Base-by-base conservation (phyloP, 1,140 invertebrate species). In the Nephotettix cincticeps region DNA sequence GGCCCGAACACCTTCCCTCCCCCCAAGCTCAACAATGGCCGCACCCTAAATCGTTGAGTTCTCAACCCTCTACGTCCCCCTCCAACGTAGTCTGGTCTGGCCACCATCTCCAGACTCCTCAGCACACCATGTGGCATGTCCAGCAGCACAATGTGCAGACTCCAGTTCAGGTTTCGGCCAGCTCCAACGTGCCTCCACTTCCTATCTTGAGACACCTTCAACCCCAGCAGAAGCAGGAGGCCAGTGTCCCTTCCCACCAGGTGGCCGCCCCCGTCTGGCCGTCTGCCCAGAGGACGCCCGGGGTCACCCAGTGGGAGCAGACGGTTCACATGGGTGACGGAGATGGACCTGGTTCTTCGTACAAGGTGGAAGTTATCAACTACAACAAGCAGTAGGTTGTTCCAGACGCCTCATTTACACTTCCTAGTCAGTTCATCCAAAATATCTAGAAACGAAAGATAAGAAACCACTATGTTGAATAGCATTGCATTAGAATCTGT, bases 291-390 rank as follows among this genome's bases (percentile, higher is more conserved):
- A 25, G 23, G 21, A 27, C 23, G 4, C 56, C 21, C 13, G 21
- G 25, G 21, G 56, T 61, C 56, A 61, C 3, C 4, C 56, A 61
- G 56, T 61, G 56, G 56, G 56, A 61, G 25, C 56, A 61, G 25
- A 2, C 9, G 13, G 56, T 61, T 3, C 56, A 61, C 1, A 61
- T 23, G 9, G 13, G 14, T 2, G 56, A 23, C 21, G 23, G 56
- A 2, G 56, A 61, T 27, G 56, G 56, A 6, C 21, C 56, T 11
- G 56, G 14, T 2, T 61, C 56, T 1, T 25, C 56, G 1, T 61
- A 61, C 25, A 61, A 61, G 56, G 21, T 61, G 25, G 56, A 61
- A 29, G 56, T 61, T 25, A 61, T 61, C 56, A 61, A 61, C 23
- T 61, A 61, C 56, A 28, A 3, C 4, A 23, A 61, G 4, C 56